Conservation (phyloP, 1,140 invertebrate species). For the Oscheius sp. region DNA sequence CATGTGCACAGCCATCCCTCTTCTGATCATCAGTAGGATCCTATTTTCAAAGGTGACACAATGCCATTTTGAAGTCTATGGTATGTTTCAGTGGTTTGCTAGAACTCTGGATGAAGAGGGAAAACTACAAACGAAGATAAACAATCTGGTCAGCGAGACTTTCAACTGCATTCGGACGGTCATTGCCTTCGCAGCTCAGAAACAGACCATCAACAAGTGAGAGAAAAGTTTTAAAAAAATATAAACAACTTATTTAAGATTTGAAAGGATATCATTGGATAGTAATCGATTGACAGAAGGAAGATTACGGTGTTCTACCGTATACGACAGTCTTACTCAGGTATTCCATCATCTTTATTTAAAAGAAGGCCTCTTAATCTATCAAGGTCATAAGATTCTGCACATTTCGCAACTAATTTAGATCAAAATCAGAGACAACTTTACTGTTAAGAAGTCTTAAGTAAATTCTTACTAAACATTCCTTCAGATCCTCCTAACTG, state of each 20-base stretch:
- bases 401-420: too few relatives aligned
- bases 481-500: conserved; percentile 46
- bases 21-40: conserved; percentile 51
- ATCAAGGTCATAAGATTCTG: too few relatives aligned
- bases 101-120: conserved; percentile 56
- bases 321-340: conserved; percentile 56
- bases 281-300: conserved; percentile 52
- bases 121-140: conserved; percentile 51
- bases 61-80: neutral
- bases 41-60: conserved; percentile 55
- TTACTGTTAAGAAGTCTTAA: neutral
- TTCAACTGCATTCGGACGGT: conserved; percentile 58
- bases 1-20: conserved; percentile 50
- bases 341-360: conserved; percentile 23
- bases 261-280: conserved; percentile 51
- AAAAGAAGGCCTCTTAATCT: too few relatives aligned
- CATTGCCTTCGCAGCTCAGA: conserved; percentile 55
- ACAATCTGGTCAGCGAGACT: conserved; percentile 56
- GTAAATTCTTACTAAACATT: neutral
- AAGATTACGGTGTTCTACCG: conserved; percentile 53
- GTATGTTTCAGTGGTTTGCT: conserved; percentile 55
- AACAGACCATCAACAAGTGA: conserved; percentile 55
- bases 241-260: conserved; percentile 40
- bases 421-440: neutral
- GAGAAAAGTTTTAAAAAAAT: neutral